Conservation (phyloP, 2,797 vertebrate species). For the Garrulus glandarius region DNA sequence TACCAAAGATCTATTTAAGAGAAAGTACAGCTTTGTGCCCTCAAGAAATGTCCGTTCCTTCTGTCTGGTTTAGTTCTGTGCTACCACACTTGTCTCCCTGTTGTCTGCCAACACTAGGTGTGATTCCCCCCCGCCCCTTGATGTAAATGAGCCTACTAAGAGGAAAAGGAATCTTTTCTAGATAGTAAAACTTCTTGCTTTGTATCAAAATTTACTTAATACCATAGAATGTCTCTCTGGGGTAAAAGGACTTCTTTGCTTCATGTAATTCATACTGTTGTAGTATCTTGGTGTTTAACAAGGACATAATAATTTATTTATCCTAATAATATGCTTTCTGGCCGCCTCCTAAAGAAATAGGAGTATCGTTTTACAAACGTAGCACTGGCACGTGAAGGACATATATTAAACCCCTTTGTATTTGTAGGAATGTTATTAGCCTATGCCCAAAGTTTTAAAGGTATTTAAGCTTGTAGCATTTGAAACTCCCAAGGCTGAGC, state of each 20-base stretch:
- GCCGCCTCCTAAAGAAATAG: not conserved
- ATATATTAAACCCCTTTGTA: not conserved
- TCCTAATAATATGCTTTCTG: not conserved
- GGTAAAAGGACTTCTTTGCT: not conserved
- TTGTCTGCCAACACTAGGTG: not conserved
- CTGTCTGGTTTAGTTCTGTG: not conserved
- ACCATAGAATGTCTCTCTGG: not conserved
- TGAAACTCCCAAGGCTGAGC: not conserved
- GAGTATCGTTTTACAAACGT: not conserved
- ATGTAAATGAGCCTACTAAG: not conserved
- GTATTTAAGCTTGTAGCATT: not conserved
- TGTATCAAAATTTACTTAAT: not conserved
- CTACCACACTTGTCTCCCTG: not conserved
- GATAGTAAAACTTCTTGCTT: not conserved
- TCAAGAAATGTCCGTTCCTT: not conserved
- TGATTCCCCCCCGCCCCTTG: fast-evolving
- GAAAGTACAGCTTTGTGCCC: not conserved
- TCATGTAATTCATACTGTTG: not conserved
- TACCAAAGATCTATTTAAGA: not conserved
- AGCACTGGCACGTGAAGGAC: not conserved
- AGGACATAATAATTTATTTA: not conserved
- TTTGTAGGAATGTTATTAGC: not conserved
- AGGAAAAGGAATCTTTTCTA: not conserved
- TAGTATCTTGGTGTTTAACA: not conserved
- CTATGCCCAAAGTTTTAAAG: not conserved